Conservation (phyloP, 2,113 vertebrate species). For the Atherinomorus stipes region DNA sequence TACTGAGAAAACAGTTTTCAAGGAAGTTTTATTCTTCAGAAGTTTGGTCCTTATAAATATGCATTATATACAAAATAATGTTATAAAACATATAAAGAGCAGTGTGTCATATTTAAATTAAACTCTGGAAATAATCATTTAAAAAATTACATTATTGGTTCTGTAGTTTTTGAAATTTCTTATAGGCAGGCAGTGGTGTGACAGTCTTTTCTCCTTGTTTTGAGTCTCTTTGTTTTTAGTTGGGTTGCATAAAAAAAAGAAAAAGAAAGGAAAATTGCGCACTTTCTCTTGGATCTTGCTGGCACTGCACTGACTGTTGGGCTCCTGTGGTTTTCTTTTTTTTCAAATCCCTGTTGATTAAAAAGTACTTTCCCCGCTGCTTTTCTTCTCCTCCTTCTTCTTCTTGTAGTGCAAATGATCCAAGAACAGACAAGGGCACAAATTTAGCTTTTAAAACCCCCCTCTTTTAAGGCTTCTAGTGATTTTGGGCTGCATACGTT, state of each 20-base stretch:
- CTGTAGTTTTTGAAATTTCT: conserved; percentile 78
- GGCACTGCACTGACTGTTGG: conserved; percentile 71
- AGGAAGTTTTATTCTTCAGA: conserved; percentile 93
- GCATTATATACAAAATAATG: conserved; percentile 99
- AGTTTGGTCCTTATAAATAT: conserved; percentile 99
- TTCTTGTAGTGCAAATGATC: conserved; percentile 80
- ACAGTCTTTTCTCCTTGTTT: conserved; percentile 68
- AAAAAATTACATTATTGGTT: conserved; percentile 86
- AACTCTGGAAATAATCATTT: conserved; percentile 93
- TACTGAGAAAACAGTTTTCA: conserved; percentile 83
- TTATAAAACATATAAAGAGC: conserved; percentile 99
- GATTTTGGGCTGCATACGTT: conserved; percentile 83
- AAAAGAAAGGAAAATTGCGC: conserved; percentile 29
- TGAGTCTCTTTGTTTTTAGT: conserved; percentile 57
- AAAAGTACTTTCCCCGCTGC: conserved; percentile 32
- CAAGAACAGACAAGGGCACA: conserved; percentile 77
- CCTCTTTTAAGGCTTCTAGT: conserved; percentile 84
- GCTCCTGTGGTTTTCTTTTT: conserved; percentile 62
- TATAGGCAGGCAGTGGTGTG: conserved; percentile 85
- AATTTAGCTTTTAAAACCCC: conserved; percentile 63
- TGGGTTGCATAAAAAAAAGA: conserved; percentile 74
- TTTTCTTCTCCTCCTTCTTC: conserved; percentile 5
- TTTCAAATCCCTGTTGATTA: conserved; percentile 64
- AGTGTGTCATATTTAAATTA: conserved; percentile 99
- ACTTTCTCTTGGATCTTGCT: conserved; percentile 75